These are phyloP conservation scores for Drosophila busckii DNA, from an alignment of 1,140 invertebrate genomes.

Conservation along the genomic window DNA sequence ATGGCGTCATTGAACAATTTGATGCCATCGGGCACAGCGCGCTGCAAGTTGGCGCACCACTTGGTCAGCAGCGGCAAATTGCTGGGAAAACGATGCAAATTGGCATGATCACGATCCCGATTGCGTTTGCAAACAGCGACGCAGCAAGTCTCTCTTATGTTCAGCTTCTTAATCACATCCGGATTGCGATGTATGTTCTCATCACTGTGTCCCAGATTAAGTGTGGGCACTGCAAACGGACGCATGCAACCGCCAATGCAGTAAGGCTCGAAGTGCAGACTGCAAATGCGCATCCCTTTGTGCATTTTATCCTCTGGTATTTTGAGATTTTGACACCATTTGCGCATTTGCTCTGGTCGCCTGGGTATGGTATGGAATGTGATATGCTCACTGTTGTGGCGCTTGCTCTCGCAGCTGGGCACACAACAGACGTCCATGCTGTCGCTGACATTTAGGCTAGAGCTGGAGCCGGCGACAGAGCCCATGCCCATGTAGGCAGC, in stretches of 20 bases:
- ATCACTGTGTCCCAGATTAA: conserved; percentile 67
- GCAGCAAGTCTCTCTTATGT: conserved; percentile 71
- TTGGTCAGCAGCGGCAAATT: conserved; percentile 58
- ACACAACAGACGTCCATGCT: conserved; percentile 69
- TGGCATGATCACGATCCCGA: conserved; percentile 70
- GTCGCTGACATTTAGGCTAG: conserved; percentile 44
- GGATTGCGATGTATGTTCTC: conserved; percentile 69
- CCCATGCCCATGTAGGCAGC: conserved; percentile 44
- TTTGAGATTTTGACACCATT: conserved; percentile 73
- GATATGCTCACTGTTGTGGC: conserved; percentile 68
- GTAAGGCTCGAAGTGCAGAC: conserved; percentile 67
- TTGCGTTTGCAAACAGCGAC: conserved; percentile 68
- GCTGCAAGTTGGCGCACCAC: conserved; percentile 66
- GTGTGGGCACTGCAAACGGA: conserved; percentile 68
- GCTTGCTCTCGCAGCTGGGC: conserved; percentile 67
- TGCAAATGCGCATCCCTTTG: conserved; percentile 71
- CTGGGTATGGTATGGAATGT: conserved; percentile 74
- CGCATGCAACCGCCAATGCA: conserved; percentile 77
- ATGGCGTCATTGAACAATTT: conserved; percentile 74
- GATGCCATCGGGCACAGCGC: conserved; percentile 64
- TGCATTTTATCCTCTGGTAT: conserved; percentile 67
- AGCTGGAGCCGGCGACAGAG: conserved; percentile 15
- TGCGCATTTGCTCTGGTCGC: conserved; percentile 65
- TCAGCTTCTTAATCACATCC: conserved; percentile 74
- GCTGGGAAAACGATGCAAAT: conserved; percentile 69